These are phyloP conservation scores for Psylliodes chrysocephalus DNA, from an alignment of 2,888 invertebrate species.

Conservation along the genomic window DNA sequence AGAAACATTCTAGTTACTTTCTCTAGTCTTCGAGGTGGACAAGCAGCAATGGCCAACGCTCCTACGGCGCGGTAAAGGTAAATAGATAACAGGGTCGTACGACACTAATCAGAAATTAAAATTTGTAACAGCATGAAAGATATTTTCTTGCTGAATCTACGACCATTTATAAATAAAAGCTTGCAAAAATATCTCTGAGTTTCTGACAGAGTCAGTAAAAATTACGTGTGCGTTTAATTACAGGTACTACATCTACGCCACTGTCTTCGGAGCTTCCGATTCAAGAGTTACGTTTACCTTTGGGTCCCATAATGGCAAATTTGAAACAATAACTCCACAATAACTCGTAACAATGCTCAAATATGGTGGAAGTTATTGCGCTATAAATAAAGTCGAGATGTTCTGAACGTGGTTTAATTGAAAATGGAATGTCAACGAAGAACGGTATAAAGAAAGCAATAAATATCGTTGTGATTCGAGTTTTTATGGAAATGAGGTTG, in stretches of 20 bases:
- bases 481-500: constrained; percentile 26
- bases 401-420: constrained; percentile 27
- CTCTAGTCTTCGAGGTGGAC: no score
- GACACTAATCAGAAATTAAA: no score
- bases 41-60: no score
- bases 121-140: no score
- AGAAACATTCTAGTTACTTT: no score
- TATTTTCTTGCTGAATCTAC: no score
- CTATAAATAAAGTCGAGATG: constrained; percentile 33
- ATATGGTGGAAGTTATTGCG: constrained; percentile 37
- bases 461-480: constrained; percentile 1
- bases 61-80: no score
- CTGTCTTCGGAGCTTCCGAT: constrained; percentile 22
- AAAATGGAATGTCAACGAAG: constrained; percentile 29
- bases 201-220: no score
- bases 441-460: constrained; percentile 22
- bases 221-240: no score
- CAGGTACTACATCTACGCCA: constrained; percentile 18
- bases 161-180: no score
- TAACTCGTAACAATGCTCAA: constrained; percentile 37
- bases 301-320: constrained; percentile 41
- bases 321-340: constrained; percentile 39
- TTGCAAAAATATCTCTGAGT: no score
- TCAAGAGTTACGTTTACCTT: constrained; percentile 26
- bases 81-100: no score